phyloP scores from a whole-genome alignment of 2,113 vertebrate species.

The Agelaius phoeniceus region DNA sequence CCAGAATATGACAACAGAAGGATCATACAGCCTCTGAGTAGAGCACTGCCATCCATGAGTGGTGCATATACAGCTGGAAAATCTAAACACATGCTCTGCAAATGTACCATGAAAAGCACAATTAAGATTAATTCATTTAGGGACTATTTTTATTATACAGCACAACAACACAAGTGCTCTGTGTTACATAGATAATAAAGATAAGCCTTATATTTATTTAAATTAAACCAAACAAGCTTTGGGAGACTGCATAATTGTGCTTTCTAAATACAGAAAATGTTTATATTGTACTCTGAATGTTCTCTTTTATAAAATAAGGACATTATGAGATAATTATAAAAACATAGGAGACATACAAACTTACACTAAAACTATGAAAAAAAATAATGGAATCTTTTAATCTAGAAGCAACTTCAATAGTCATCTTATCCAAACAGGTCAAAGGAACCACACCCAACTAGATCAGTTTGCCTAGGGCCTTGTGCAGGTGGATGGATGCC shows the following conservation, averaged over 20 bases:
- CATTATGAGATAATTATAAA: not conserved
- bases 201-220: not conserved
- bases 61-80: not conserved
- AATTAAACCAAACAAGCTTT: not conserved
- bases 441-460: not conserved
- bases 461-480: not conserved
- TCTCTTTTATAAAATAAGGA: not conserved
- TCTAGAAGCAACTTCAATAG: not conserved
- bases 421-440: not conserved
- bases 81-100: fast-evolving
- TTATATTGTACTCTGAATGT: not conserved
- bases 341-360: not conserved
- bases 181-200: not conserved
- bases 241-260: not conserved
- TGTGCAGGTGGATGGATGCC: not conserved
- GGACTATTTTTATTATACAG: not conserved
- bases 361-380: not conserved
- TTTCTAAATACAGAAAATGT: not conserved
- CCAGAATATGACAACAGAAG: not conserved
- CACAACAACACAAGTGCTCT: not conserved
- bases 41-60: not conserved
- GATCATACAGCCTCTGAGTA: not conserved
- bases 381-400: not conserved
- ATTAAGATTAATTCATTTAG: not conserved
- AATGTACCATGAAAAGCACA: not conserved